A percentile compares a stretch with the other conserved stretches of the same genome.
phyloP scores from a whole-genome alignment of 2,888 invertebrate species.

The Noctuana brunneofusca region DNA sequence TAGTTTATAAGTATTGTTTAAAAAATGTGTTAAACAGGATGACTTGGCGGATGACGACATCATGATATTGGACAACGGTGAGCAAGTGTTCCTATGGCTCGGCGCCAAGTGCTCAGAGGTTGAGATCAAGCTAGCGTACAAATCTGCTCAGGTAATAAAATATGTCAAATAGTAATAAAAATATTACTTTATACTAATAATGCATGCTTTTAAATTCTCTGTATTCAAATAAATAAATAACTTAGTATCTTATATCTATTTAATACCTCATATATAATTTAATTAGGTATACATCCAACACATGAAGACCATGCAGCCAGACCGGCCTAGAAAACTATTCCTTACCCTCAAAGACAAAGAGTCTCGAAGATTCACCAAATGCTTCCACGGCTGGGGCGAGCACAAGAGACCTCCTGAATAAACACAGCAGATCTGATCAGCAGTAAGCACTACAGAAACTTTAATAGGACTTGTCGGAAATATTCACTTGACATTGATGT shows the following conservation, averaged over 20 bases:
- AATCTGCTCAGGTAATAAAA: slow-evolving; percentile 98
- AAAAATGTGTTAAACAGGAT: slow-evolving; percentile 83
- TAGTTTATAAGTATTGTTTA: neutral
- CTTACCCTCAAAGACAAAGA: slow-evolving; percentile 98
- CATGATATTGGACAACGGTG: slow-evolving; percentile 99
- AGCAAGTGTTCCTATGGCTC: slow-evolving; percentile 98
- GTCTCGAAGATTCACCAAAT: slow-evolving; percentile 96
- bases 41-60: slow-evolving; percentile 99
- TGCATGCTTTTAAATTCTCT: too few relatives aligned
- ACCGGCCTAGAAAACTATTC: slow-evolving; percentile 94
- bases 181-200: too few relatives aligned
- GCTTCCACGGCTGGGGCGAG: slow-evolving; percentile 99
- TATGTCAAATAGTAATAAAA: too few relatives aligned
- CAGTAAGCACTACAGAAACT: slow-evolving; percentile 1
- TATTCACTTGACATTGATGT: neutral
- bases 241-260: too few relatives aligned
- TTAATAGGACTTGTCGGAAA: neutral
- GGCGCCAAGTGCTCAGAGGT: slow-evolving; percentile 98
- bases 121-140: slow-evolving; percentile 98
- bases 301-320: slow-evolving; percentile 96
- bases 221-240: too few relatives aligned
- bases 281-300: slow-evolving; percentile 99
- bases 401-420: slow-evolving; percentile 92
- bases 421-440: slow-evolving; percentile 42
- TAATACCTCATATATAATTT: too few relatives aligned